These are phyloP conservation scores for Alfaro cultratus DNA, from an alignment of 2,797 vertebrate species.

Conservation along the genomic window DNA sequence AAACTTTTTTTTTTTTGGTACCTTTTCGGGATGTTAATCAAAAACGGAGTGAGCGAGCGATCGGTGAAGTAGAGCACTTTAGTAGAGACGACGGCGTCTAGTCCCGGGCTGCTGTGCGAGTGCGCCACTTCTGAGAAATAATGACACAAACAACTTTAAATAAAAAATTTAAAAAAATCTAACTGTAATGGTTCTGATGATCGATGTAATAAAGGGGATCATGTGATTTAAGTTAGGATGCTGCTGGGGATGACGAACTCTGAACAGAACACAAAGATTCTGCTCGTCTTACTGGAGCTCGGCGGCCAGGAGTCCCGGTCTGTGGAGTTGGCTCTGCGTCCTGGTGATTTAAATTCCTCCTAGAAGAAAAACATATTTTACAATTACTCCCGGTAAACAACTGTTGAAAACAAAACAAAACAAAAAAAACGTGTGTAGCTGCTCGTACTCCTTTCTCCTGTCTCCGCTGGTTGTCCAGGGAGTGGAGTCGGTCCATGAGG, in stretches of 20 bases:
- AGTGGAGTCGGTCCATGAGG: constrained; percentile 91
- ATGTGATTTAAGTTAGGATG: constrained; percentile 54
- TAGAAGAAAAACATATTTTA: constrained; percentile 57
- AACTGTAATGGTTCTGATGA: constrained; percentile 26
- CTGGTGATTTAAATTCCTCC: constrained; percentile 86
- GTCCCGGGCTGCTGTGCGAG: constrained; percentile 91
- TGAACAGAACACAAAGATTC: constrained; percentile 44
- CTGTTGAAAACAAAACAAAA: constrained; percentile 7
- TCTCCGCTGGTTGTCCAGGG: constrained; percentile 83
- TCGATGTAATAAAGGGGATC: constrained; percentile 36
- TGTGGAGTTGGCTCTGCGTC: constrained; percentile 86
- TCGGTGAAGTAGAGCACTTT: constrained; percentile 99
- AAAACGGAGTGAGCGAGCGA: constrained; percentile 96
- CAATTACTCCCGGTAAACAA: constrained; percentile 38
- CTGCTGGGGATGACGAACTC: constrained; percentile 52
- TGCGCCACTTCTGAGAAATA: constrained; percentile 88
- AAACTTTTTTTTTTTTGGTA: constrained; percentile 46
- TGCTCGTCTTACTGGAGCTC: constrained; percentile 89
- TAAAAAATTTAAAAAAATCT: background rate
- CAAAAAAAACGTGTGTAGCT: background rate
- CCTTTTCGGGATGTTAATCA: constrained; percentile 99
- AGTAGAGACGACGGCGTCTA: constrained; percentile 88
- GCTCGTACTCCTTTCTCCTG: constrained; percentile 74
- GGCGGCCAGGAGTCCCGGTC: constrained; percentile 94
- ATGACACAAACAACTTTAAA: constrained; percentile 36